Evolutionary conservation across 1,140 invertebrate species (phyloP).

Genomic region (Diabrotica undecimpunctata): DNA sequence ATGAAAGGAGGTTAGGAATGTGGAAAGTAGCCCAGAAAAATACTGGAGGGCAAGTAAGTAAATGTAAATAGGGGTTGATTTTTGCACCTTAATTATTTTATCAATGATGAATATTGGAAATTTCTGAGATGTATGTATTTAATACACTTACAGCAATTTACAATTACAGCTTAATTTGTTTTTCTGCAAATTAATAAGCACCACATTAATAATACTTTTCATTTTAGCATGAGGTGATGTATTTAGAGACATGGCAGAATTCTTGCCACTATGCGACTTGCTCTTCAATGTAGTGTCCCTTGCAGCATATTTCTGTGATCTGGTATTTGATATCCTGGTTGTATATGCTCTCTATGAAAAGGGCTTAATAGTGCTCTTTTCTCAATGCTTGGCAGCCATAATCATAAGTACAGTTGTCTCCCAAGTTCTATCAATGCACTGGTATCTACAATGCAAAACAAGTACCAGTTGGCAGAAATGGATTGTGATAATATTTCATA

Average conservation of each 20-base stretch:
- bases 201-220: neutral
- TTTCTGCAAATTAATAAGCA: too few relatives aligned
- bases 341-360: constrained; percentile 74
- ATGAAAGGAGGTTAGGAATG: constrained; percentile 46
- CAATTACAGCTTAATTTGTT: too few relatives aligned
- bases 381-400: constrained; percentile 64
- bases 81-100: neutral
- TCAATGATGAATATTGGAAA: neutral
- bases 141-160: too few relatives aligned
- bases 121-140: too few relatives aligned
- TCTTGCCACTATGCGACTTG: constrained; percentile 82
- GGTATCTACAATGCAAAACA: constrained; percentile 49
- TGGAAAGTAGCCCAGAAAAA: constrained; percentile 39
- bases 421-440: constrained; percentile 61
- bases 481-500: constrained; percentile 65
- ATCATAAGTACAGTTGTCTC: constrained; percentile 68
- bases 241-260: constrained; percentile 61
- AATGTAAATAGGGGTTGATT: constrained; percentile 3
- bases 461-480: constrained; percentile 39
- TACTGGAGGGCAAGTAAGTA: constrained; percentile 38
- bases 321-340: constrained; percentile 83
- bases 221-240: constrained; percentile 38
- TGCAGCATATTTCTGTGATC: constrained; percentile 87
- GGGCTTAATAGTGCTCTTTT: constrained; percentile 57
- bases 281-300: constrained; percentile 88